phyloP scores from a whole-genome alignment of 2,888 invertebrate species.

The Norana najaformis region DNA sequence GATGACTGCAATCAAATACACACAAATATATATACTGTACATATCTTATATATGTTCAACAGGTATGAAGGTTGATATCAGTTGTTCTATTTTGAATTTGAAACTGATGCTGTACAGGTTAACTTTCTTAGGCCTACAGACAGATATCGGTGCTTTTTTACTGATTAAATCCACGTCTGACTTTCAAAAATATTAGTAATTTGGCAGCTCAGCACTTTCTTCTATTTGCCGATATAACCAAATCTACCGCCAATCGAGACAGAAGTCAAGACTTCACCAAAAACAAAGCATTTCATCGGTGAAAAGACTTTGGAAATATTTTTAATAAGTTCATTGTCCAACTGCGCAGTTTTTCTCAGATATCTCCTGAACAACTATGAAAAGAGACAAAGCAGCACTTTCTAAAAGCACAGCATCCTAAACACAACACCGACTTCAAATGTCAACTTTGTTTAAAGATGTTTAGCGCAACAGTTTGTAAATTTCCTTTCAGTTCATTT shows the following conservation, averaged over 20 bases:
- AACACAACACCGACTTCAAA: neutral
- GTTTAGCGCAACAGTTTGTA: neutral
- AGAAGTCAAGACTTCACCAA: neutral
- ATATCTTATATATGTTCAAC: neutral
- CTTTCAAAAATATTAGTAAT: neutral
- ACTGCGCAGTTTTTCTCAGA: neutral
- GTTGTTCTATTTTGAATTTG: neutral
- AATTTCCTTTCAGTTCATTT: neutral
- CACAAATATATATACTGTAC: neutral
- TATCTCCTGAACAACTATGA: neutral
- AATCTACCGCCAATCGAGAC: neutral
- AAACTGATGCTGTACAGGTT: neutral
- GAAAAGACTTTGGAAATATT: neutral
- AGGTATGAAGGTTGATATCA: neutral
- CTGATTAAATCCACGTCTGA: neutral
- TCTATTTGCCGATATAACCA: neutral
- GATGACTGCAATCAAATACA: neutral
- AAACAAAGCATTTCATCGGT: neutral
- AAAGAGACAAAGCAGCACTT: neutral
- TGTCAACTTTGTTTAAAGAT: neutral
- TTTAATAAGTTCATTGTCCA: neutral
- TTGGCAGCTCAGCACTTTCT: neutral
- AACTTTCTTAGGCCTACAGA: neutral
- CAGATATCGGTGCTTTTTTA: neutral
- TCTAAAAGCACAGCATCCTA: constrained; percentile 1